phyloP scores from a whole-genome alignment of 2,888 invertebrate genomes.

The Scelioninae gen. 2 region DNA sequence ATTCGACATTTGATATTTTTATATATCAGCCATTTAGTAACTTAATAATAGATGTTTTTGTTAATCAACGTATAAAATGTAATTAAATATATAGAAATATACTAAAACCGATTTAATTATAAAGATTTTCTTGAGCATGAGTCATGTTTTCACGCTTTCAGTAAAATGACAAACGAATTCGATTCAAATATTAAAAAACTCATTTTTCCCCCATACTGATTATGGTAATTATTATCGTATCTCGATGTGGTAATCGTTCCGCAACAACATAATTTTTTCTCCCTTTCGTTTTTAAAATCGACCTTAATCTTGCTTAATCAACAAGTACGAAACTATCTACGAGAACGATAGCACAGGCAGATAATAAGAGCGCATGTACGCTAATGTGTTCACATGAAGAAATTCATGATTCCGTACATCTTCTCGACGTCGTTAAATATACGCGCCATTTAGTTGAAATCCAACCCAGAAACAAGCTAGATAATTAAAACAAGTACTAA shows the following conservation, averaged over 20 bases:
- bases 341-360: constrained; percentile 33
- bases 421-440: constrained; percentile 28
- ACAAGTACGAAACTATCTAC: constrained; percentile 41
- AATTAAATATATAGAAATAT: no score
- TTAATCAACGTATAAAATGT: no score
- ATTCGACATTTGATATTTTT: no score
- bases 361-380: constrained; percentile 32
- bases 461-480: constrained; percentile 46
- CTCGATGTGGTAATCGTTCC: constrained; percentile 41
- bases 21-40: no score
- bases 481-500: no score
- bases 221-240: constrained; percentile 37
- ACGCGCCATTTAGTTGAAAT: constrained; percentile 48
- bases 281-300: constrained; percentile 29
- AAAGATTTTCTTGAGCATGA: neutral
- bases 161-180: constrained; percentile 7
- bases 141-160: neutral
- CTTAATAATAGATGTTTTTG: no score
- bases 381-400: constrained; percentile 42
- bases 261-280: constrained; percentile 33
- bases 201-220: constrained; percentile 14
- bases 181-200: constrained; percentile 31
- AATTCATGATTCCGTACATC: constrained; percentile 44
- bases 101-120: constrained; percentile 1
- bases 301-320: constrained; percentile 50